Evolutionary conservation across 2,113 vertebrate species (phyloP), one percentile per base, ranked within the genome.

Genomic region (Entelurus aequoreus): DNA sequence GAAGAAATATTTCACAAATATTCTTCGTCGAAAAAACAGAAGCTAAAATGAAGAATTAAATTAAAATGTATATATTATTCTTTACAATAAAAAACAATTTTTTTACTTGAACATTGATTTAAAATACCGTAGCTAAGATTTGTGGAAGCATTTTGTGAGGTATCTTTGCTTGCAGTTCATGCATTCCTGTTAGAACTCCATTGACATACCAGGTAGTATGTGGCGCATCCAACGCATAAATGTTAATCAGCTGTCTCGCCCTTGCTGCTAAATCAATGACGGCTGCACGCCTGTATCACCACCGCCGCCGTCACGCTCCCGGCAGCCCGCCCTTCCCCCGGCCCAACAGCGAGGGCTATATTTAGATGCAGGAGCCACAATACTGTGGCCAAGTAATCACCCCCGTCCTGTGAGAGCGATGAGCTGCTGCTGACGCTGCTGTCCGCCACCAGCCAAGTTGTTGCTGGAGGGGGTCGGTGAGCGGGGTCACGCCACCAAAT

Each of bases 351-450:
- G 11, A 44, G 16, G 8, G 62, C 84, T 87, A 86, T 86, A 83
- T 86, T 84, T 87, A 84, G 86, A 82, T 52, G 62, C 28, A 72
- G 75, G 74, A 75, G 71, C 69, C 65, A 78, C 79, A 80, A 78
- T 83, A 77, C 69, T 76, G 80, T 75, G 61, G 75, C 69, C 75
- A 64, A 83, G 75, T 83, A 83, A 88, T 86, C 84, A 86, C 69
- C 80, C 84, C 76, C 86, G 75, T 81, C 77, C 83, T 86, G 84
- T 57, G 84, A 80, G 84, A 86, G 74, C 80, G 84, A 85, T 84
- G 80, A 83, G 79, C 71, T 60, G 70, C 64, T 74, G 69, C 68
- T 64, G 62, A 66, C 65, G 79, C 71, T 54, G 68, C 62, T 74
- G 69, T 65, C 62, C 62, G 69, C 66, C 65, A 70, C 71, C 66